phyloP scores from a whole-genome alignment of 2,888 invertebrate genomes.

The Anorthoa munda region DNA sequence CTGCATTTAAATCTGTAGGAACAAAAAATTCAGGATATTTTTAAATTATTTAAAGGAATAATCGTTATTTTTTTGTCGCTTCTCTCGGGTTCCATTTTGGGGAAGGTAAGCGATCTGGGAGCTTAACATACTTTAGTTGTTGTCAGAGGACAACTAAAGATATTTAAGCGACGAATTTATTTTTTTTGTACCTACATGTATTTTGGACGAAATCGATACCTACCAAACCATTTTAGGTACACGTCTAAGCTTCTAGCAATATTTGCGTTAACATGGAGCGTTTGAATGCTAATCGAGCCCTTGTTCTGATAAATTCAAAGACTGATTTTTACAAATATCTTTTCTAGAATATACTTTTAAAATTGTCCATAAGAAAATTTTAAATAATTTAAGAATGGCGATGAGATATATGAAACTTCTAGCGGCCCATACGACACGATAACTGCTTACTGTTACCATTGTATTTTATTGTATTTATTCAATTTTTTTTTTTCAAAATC shows the following conservation, averaged over 20 bases:
- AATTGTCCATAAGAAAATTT: too few species aligned
- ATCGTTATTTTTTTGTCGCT: slow-evolving; percentile 11
- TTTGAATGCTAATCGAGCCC: background rate
- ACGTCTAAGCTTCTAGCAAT: background rate
- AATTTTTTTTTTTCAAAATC: too few species aligned
- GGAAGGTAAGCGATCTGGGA: background rate
- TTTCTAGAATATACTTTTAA: background rate
- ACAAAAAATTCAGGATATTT: slow-evolving; percentile 36
- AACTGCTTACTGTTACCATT: background rate
- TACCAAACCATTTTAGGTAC: background rate
- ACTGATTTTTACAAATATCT: background rate
- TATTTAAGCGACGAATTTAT: background rate
- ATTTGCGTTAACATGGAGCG: background rate
- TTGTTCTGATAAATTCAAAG: background rate
- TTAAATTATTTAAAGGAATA: slow-evolving; percentile 24
- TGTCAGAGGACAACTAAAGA: background rate
- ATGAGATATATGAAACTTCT: background rate
- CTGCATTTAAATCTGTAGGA: slow-evolving; percentile 21
- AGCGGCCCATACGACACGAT: background rate
- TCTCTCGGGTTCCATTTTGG: slow-evolving; percentile 8
- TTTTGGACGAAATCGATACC: background rate
- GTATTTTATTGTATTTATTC: too few species aligned
- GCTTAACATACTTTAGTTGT: slow-evolving; percentile 1
- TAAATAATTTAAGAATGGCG: background rate
- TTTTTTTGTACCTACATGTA: background rate